Evolutionary conservation across 2,113 vertebrate genomes (phyloP).

Genomic region (Zapornia atra): DNA sequence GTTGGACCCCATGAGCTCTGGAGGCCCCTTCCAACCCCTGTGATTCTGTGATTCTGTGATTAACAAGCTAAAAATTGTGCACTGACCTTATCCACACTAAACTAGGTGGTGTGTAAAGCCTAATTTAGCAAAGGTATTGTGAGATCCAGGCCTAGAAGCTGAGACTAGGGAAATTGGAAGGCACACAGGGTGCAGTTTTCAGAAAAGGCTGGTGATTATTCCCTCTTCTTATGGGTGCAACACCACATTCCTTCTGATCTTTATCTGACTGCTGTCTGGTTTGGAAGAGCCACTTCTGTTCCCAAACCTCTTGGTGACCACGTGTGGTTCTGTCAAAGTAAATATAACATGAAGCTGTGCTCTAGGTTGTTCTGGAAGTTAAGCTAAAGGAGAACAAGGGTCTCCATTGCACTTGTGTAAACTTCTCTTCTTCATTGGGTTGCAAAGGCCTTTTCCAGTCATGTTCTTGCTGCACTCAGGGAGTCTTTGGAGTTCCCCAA

Average conservation of each 20-base stretch:
- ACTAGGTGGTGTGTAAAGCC: neutral
- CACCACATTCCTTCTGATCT: neutral
- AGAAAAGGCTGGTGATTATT: neutral
- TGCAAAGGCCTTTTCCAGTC: neutral
- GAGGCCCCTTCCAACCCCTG: no score
- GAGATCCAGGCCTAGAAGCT: neutral
- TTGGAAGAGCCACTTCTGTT: neutral
- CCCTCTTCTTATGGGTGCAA: neutral
- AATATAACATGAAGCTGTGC: neutral
- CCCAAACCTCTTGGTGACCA: neutral
- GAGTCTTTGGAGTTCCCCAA: neutral
- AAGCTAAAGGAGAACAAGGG: neutral
- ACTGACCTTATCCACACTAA: neutral
- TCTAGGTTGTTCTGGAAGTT: neutral
- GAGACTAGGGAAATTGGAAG: neutral
- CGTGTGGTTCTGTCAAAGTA: neutral
- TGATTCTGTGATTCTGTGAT: no score
- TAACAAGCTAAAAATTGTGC: neutral
- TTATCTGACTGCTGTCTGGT: neutral
- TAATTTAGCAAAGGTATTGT: neutral
- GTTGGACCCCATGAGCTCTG: no score
- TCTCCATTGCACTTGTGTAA: neutral
- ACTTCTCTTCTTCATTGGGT: neutral
- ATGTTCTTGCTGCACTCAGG: neutral
- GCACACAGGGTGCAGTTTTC: no score